Evolutionary conservation across 2,888 invertebrate genomes (phyloP), one percentile per base, ranked within the genome.

Genomic region (Drosophila limbata): DNA sequence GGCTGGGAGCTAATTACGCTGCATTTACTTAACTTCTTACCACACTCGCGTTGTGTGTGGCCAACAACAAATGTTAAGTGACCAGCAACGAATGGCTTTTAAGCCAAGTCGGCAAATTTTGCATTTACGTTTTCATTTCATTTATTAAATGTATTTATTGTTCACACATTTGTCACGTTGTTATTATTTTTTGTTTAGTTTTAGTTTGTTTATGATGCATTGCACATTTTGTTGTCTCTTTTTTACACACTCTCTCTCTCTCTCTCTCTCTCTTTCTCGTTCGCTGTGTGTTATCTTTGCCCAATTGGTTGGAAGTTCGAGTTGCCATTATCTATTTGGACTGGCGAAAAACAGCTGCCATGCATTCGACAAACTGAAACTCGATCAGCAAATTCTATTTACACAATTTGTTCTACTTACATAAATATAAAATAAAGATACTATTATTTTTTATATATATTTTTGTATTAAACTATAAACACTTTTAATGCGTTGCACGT

Each of bases 91-190:
- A 25, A 25, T 17, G 35, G 11, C 15, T 44, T 64, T 67, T 63
- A 15, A 52, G 77, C 63, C 73, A 64, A 68, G 57, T 77, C 73
- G 73, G 73, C 77, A 77, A 13, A 35, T 48, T 53, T 71, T 53
- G 50, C 11, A 21, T 65, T 57, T 31, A 28, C 31, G 33, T 40
- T 48, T 40, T 59, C 47, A 56, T 62, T 63, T 60, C 47, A 63
- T 69, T 64, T 57, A 31, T 56, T 45, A 56, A 56, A 63, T 82
- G 68, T 82, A 70, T 80, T 84, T 80, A 79, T 69, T 84, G 85
- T 84, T 87, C 88, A 70, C 84, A 84, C 87, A 78, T 80, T 81
- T 78, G 87, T 84, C 81, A 82, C 83, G 81, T 68, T 79, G 78
- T 78, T 80, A 44, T 81, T 33, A 33, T 81, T 47, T 47, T 15